Percentiles rank a stretch among this genome's conserved stretches.
Conservation (phyloP, 2,888 invertebrate genomes). For the Scaptomyza polygonia region DNA sequence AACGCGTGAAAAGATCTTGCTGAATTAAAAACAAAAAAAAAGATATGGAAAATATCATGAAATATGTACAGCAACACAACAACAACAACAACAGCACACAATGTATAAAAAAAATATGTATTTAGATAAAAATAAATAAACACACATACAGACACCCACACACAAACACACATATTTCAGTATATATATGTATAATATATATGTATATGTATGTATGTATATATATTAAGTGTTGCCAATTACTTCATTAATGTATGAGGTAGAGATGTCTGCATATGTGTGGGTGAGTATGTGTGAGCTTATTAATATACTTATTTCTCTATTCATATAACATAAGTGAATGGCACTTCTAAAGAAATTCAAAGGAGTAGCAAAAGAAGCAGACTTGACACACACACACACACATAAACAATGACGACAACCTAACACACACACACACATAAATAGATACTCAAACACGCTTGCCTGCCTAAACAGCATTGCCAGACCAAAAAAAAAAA, state of each 20-base stretch:
- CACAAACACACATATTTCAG: conserved; percentile 52
- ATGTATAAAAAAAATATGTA: conserved; percentile 30
- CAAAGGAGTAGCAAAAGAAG: conserved; percentile 72
- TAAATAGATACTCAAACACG: conserved; percentile 38
- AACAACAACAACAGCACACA: conserved; percentile 40
- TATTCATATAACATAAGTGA: conserved; percentile 70
- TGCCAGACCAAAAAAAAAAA: conserved; percentile 12
- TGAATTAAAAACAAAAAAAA: conserved; percentile 34
- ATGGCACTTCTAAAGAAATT: conserved; percentile 65
- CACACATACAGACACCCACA: conserved; percentile 25
- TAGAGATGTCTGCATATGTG: conserved; percentile 80
- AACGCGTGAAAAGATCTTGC: conserved; percentile 77
- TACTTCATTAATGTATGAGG: conserved; percentile 80
- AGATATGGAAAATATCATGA: conserved; percentile 34
- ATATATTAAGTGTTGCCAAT: conserved; percentile 78
- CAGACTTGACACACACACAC: conserved; percentile 46
- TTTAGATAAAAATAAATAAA: conserved; percentile 11
- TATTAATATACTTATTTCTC: conserved; percentile 70
- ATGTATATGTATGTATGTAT: conserved; percentile 42
- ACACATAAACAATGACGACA: too few species aligned
- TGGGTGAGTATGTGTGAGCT: conserved; percentile 81
- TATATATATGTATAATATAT: conserved; percentile 59
- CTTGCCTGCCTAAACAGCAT: conserved; percentile 48
- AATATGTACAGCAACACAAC: conserved; percentile 53
- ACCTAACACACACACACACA: conserved; percentile 11